Percentiles rank a stretch among this genome's conserved stretches.
Conservation (phyloP, 2,113 vertebrate species). For the Egretta garzetta region DNA sequence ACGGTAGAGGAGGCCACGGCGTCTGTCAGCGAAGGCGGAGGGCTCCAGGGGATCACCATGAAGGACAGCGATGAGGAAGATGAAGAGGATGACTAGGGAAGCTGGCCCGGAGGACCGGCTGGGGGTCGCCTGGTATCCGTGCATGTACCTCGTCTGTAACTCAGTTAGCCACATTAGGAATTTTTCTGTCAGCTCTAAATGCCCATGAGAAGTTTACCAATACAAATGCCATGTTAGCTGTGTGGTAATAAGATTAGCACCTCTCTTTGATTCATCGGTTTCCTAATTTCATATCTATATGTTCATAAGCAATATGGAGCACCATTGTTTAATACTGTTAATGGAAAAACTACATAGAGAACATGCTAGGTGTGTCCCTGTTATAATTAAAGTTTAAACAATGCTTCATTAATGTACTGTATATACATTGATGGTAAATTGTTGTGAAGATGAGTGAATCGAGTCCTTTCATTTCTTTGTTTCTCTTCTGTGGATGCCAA, state of each 20-base stretch:
- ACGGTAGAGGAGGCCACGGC: constrained; percentile 96
- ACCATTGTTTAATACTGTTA: constrained; percentile 94
- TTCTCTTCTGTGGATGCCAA: constrained; percentile 90
- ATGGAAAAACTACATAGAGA: constrained; percentile 88
- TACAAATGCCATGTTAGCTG: constrained; percentile 94
- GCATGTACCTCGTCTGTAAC: constrained; percentile 96
- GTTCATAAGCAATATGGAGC: constrained; percentile 99
- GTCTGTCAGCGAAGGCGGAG: constrained; percentile 92
- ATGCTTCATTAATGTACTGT: constrained; percentile 93
- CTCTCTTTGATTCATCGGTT: constrained; percentile 87
- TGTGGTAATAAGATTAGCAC: constrained; percentile 92
- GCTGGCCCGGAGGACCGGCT: constrained; percentile 68
- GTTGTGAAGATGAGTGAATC: constrained; percentile 87
- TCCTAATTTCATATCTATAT: constrained; percentile 91
- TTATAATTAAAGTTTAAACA: constrained; percentile 91
- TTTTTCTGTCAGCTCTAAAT: constrained; percentile 92
- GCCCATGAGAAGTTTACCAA: constrained; percentile 92
- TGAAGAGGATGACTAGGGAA: constrained; percentile 85
- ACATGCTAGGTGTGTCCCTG: constrained; percentile 88
- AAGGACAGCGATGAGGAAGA: constrained; percentile 98
- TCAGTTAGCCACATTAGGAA: constrained; percentile 97
- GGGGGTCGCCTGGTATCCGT: constrained; percentile 90
- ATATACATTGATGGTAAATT: constrained; percentile 91
- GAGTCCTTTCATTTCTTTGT: constrained; percentile 86
- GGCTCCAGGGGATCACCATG: constrained; percentile 97